Percentiles rank a stretch among this genome's conserved stretches.
Conservation (phyloP, 1,140 invertebrate genomes). For the Drosophila burlai region DNA sequence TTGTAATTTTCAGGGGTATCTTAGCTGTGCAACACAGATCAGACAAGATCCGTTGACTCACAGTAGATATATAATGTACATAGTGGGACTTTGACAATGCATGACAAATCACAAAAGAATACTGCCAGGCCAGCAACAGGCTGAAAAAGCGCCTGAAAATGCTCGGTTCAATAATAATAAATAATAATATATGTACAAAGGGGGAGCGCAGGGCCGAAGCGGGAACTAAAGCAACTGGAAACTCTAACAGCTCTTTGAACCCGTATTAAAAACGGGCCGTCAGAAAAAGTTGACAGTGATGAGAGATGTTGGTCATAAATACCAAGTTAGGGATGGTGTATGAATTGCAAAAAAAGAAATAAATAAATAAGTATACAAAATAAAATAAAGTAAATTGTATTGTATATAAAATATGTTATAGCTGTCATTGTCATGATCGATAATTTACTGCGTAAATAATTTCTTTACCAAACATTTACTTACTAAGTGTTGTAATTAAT, state of each 20-base stretch:
- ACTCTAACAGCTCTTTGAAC: conserved; percentile 49
- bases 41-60: conserved; percentile 24
- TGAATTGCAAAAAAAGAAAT: too few relatives aligned
- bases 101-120: conserved; percentile 55
- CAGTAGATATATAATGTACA: background rate
- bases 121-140: conserved; percentile 23
- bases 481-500: background rate
- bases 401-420: too few relatives aligned
- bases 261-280: conserved; percentile 26
- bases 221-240: conserved; percentile 17
- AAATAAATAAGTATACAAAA: too few relatives aligned
- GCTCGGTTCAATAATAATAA: conserved; percentile 58
- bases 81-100: conserved; percentile 21
- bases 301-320: conserved; percentile 1
- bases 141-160: conserved; percentile 35
- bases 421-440: too few relatives aligned
- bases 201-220: background rate
- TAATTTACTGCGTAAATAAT: background rate
- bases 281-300: conserved; percentile 9
- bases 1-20: background rate
- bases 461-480: background rate
- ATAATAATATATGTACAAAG: conserved; percentile 23
- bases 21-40: background rate
- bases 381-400: too few relatives aligned
- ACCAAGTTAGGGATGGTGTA: too few relatives aligned